Conservation (phyloP, 1,140 invertebrate species). For the Drosophila ananassae region DNA sequence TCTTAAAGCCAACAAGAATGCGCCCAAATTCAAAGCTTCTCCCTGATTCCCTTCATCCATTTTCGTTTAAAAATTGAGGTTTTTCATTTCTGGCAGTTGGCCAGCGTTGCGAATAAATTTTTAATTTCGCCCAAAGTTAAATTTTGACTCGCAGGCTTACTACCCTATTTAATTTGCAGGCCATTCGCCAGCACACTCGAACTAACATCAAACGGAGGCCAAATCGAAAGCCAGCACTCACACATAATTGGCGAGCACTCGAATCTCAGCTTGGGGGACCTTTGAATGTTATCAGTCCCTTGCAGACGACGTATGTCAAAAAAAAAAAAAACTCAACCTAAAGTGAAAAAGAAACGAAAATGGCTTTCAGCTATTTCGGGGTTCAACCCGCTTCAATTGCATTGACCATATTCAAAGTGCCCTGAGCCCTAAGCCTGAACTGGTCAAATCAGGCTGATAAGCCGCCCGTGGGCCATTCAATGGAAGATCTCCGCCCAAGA, state of each 20-base stretch:
- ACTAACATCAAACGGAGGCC: conserved; percentile 35
- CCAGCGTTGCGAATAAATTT: conserved; percentile 36
- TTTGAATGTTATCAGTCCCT: conserved; percentile 75
- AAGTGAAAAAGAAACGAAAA: conserved; percentile 32
- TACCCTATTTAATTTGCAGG: conserved; percentile 51
- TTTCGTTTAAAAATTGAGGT: conserved; percentile 6
- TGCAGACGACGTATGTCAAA: conserved; percentile 56
- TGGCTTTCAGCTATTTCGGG: conserved; percentile 44
- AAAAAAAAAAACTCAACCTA: conserved; percentile 12
- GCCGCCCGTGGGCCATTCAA: conserved; percentile 36
- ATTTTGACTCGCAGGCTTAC: conserved; percentile 22
- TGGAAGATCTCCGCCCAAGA: conserved; percentile 55
- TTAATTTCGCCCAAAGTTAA: conserved; percentile 37
- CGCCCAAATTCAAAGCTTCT: background rate
- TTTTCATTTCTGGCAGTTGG: conserved; percentile 17
- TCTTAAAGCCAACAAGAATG: too few relatives aligned
- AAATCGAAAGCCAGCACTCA: conserved; percentile 55
- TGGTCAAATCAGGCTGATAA: conserved; percentile 58
- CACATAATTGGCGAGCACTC: conserved; percentile 65
- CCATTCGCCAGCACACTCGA: conserved; percentile 27
- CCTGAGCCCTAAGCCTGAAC: conserved; percentile 19
- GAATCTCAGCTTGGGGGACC: conserved; percentile 17
- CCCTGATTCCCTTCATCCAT: background rate
- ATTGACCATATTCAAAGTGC: conserved; percentile 74
- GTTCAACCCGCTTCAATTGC: conserved; percentile 54